Conservation (phyloP, 2,888 invertebrate species). For the Polietes domitor region DNA sequence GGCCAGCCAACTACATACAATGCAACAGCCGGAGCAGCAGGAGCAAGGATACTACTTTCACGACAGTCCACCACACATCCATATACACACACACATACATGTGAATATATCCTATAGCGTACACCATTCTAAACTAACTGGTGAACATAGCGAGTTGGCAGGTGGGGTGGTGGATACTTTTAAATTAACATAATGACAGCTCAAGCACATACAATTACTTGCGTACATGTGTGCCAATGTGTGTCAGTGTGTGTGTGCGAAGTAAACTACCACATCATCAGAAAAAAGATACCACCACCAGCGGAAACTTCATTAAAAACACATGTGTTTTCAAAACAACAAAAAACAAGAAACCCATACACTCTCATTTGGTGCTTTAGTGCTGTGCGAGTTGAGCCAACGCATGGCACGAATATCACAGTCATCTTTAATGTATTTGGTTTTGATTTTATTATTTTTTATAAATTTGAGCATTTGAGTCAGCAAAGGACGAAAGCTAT, state of each 20-base stretch:
- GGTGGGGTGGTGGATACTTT: conserved; percentile 32
- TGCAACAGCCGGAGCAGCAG: no score
- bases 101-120: not conserved
- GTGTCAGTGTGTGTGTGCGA: not conserved
- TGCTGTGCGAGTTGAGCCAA: not conserved
- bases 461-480: no score
- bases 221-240: conserved; percentile 30
- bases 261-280: conserved; percentile 33
- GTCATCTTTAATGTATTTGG: no score
- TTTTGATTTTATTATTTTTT: no score
- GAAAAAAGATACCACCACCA: not conserved
- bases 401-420: not conserved
- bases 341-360: not conserved
- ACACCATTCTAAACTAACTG: not conserved
- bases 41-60: conserved; percentile 43
- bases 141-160: not conserved
- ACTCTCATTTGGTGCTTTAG: not conserved
- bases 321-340: conserved; percentile 48
- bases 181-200: conserved; percentile 64
- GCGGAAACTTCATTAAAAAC: conserved; percentile 53
- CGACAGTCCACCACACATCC: no score
- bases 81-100: not conserved
- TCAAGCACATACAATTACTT: conserved; percentile 39
- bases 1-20: conserved; percentile 42
- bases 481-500: no score